phyloP scores from a whole-genome alignment of 2,113 vertebrate genomes.

The Numenius arquata region DNA sequence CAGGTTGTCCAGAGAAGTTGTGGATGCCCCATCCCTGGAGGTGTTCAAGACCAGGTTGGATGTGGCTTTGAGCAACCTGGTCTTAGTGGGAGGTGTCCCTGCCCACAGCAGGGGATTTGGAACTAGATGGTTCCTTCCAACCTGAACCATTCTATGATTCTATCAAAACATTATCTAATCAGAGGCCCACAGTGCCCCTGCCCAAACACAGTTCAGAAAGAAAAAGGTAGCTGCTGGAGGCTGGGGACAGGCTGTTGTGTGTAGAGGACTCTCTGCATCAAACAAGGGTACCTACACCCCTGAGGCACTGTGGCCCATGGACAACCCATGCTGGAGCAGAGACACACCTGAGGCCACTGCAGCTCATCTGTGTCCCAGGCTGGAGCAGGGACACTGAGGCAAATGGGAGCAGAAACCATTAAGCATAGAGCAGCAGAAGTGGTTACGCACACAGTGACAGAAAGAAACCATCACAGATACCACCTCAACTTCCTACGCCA shows the following conservation, averaged over 20 bases:
- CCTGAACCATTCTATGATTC: background rate
- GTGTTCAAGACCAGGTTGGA: background rate
- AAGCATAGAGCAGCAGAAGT: background rate
- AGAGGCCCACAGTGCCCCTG: rapidly evolving
- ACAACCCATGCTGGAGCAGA: background rate
- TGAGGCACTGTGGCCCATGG: background rate
- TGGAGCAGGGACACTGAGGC: rapidly evolving
- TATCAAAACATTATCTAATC: background rate
- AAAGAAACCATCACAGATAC: background rate
- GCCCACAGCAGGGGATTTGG: background rate
- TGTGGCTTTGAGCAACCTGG: background rate
- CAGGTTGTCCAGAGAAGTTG: background rate
- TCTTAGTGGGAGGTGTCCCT: background rate
- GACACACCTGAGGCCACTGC: too few relatives aligned
- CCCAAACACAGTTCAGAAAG: background rate
- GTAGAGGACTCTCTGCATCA: background rate
- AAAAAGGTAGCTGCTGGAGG: background rate
- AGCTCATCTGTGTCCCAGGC: background rate
- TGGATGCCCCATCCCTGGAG: background rate
- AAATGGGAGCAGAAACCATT: background rate
- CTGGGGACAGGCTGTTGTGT: background rate
- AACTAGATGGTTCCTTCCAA: background rate
- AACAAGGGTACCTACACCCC: too few relatives aligned
- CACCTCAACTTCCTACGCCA: background rate
- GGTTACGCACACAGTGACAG: background rate